phyloP scores from a whole-genome alignment of 2,113 vertebrate genomes.

The Engystomops pustulosus region DNA sequence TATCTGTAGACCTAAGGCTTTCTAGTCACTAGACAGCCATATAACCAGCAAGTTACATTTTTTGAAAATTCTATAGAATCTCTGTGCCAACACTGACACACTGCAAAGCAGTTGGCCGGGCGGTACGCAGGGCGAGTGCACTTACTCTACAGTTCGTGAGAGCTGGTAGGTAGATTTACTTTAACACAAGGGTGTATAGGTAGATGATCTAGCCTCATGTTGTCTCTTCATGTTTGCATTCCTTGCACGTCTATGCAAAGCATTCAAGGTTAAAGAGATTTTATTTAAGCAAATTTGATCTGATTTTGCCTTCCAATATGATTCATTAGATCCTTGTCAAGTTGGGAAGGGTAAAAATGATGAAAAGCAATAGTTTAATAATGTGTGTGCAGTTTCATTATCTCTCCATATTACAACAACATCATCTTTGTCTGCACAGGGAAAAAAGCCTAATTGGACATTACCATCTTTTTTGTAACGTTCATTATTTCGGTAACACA shows the following conservation, averaged over 20 bases:
- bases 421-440: slow-evolving; percentile 3
- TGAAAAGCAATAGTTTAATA: neutral
- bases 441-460: slow-evolving; percentile 29
- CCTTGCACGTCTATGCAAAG: neutral
- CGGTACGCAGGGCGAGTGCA: no score
- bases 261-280: slow-evolving; percentile 47
- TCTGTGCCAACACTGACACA: no score
- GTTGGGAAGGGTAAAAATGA: slow-evolving; percentile 34
- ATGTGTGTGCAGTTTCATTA: neutral
- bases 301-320: slow-evolving; percentile 36
- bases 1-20: no score
- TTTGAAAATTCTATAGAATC: no score
- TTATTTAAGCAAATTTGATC: slow-evolving; percentile 52
- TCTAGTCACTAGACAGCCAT: no score
- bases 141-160: no score
- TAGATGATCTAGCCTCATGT: neutral
- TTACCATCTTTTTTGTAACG: slow-evolving; percentile 27
- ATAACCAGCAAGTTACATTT: no score
- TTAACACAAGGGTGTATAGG: neutral
- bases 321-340: neutral
- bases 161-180: no score
- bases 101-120: no score
- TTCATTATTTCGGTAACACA: slow-evolving; percentile 32
- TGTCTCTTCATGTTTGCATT: neutral
- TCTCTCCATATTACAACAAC: slow-evolving; percentile 27